Percentiles rank a stretch among this genome's conserved stretches.
Conservation (phyloP, 2,113 vertebrate genomes). For the Grus americana region DNA sequence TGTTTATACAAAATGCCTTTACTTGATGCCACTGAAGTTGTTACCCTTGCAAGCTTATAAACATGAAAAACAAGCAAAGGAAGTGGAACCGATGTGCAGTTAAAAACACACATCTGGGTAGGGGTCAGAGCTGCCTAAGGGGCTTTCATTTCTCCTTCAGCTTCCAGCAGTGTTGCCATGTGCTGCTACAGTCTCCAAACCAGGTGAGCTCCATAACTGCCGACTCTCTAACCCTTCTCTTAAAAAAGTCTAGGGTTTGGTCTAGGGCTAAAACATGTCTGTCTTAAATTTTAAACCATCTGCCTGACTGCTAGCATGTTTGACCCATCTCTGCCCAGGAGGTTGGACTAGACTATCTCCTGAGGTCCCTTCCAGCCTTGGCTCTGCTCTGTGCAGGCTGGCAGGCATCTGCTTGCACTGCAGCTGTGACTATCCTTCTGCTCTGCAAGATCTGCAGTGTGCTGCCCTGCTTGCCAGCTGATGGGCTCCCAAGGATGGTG, state of each 20-base stretch:
- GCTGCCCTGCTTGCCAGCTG: neutral
- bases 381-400: neutral
- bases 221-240: neutral
- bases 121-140: neutral
- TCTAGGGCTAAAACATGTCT: accelerated
- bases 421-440: neutral
- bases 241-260: neutral
- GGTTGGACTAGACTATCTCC: accelerated
- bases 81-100: neutral
- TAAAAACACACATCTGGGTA: neutral
- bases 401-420: no score
- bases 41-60: neutral
- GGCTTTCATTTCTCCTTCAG: neutral
- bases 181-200: neutral
- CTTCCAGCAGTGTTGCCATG: neutral
- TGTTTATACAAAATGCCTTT: neutral
- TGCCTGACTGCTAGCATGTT: accelerated
- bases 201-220: neutral
- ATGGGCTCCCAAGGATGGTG: accelerated
- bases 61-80: neutral
- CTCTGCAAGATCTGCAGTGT: neutral
- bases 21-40: no score
- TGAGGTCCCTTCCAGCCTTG: neutral
- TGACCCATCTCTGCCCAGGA: neutral
- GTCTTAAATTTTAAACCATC: neutral